Percentiles rank a stretch among this genome's conserved stretches.
Evolutionary conservation across 2,113 vertebrate genomes (phyloP).

Genomic region (Acanthochromis polyacanthus): DNA sequence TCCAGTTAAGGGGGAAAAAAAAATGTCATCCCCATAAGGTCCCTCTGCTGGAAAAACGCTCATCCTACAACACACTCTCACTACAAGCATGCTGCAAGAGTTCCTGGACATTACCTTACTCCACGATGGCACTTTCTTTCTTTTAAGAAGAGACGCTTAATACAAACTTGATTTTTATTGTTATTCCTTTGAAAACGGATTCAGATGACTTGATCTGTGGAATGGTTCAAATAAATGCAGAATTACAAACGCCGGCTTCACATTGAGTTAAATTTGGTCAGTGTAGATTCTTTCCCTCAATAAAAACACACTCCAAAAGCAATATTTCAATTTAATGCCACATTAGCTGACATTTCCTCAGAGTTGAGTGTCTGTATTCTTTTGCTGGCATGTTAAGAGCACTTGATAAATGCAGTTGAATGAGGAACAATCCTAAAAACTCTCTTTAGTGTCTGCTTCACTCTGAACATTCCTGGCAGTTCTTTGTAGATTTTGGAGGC

Average conservation of each 20-base stretch:
- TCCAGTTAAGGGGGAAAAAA: background rate
- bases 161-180: background rate
- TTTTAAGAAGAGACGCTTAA: background rate
- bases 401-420: background rate
- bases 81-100: background rate
- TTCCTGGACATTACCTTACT: background rate
- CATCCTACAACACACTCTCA: constrained; percentile 53
- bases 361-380: background rate
- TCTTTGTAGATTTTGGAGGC: constrained; percentile 16
- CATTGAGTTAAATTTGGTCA: background rate
- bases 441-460: constrained; percentile 17
- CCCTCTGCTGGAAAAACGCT: constrained; percentile 79
- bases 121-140: background rate
- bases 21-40: constrained; percentile 37
- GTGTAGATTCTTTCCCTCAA: background rate
- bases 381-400: background rate
- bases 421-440: background rate
- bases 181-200: background rate
- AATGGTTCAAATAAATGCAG: background rate
- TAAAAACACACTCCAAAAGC: background rate
- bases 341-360: background rate
- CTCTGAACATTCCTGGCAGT: constrained; percentile 26
- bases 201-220: background rate
- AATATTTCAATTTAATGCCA: background rate
- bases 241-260: background rate